A percentile compares a stretch with the other conserved stretches of the same genome.
phyloP scores from a whole-genome alignment of 2,888 invertebrate genomes.

The Steinernema carpocapsae region DNA sequence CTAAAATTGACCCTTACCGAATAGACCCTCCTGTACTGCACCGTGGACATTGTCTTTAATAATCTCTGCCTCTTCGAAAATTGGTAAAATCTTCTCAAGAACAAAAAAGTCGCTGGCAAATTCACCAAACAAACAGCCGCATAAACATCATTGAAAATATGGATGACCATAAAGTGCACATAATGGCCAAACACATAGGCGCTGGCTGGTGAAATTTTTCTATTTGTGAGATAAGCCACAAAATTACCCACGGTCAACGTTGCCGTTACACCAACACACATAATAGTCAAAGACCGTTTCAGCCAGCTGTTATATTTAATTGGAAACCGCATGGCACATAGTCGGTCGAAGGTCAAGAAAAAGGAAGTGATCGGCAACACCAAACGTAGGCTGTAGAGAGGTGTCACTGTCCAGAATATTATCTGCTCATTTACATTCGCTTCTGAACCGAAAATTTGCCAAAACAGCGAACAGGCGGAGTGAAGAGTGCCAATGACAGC shows the following conservation, averaged over 20 bases:
- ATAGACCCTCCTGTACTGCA: slow-evolving; percentile 1
- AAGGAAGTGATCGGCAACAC: neutral
- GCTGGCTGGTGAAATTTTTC: neutral
- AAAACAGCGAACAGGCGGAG: neutral
- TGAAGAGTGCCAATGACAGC: neutral
- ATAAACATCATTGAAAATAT: neutral
- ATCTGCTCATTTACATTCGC: neutral
- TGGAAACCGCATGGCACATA: neutral
- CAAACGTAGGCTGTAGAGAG: neutral
- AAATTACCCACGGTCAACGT: neutral
- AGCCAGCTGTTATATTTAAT: neutral
- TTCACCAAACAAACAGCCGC: neutral
- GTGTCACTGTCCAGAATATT: neutral
- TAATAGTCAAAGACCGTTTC: neutral
- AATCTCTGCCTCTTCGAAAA: neutral
- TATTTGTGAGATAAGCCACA: neutral
- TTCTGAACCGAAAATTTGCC: neutral
- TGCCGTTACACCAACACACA: neutral
- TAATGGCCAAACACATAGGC: neutral
- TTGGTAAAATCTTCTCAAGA: neutral
- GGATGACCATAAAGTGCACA: neutral
- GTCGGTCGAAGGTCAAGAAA: neutral
- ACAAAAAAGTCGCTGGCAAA: neutral
- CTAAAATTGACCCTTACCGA: no score
- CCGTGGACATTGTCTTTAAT: neutral